phyloP scores from a whole-genome alignment of 2,888 invertebrate genomes.

The Harpagoxenus sublaevis region DNA sequence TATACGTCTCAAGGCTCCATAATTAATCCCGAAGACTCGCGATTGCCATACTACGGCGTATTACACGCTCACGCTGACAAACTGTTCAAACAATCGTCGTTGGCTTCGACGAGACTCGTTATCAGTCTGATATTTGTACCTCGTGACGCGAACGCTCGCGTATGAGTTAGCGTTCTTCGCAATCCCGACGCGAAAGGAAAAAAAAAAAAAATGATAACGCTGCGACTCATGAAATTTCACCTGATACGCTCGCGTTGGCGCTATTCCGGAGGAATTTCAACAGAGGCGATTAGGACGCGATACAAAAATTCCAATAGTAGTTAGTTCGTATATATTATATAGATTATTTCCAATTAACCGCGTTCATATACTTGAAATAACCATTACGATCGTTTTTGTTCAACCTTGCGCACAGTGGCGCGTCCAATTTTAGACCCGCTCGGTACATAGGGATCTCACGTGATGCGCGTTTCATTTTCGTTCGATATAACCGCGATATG shows the following conservation, averaged over 20 bases:
- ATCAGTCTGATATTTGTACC: conserved; percentile 45
- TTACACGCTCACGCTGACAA: conserved; percentile 81
- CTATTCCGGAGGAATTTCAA: not conserved
- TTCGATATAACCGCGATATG: conserved; percentile 45
- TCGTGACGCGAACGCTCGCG: conserved; percentile 29
- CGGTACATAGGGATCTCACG: conserved; percentile 19
- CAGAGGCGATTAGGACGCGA: not conserved
- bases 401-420: not conserved
- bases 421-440: conserved; percentile 12
- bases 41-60: not conserved
- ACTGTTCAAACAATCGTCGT: conserved; percentile 83
- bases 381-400: not conserved
- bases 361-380: not conserved
- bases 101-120: conserved; percentile 23
- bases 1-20: conserved; percentile 16
- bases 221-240: conserved; percentile 15
- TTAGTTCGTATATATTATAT: too few relatives aligned
- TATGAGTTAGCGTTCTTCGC: conserved; percentile 18
- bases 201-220: conserved; percentile 27
- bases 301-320: not conserved
- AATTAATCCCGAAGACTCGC: conserved; percentile 43
- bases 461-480: conserved; percentile 64
- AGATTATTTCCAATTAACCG: conserved; percentile 9
- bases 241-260: not conserved
- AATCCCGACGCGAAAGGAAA: not conserved